Evolutionary conservation across 2,797 vertebrate genomes (phyloP).

Genomic region (Platalea minor): DNA sequence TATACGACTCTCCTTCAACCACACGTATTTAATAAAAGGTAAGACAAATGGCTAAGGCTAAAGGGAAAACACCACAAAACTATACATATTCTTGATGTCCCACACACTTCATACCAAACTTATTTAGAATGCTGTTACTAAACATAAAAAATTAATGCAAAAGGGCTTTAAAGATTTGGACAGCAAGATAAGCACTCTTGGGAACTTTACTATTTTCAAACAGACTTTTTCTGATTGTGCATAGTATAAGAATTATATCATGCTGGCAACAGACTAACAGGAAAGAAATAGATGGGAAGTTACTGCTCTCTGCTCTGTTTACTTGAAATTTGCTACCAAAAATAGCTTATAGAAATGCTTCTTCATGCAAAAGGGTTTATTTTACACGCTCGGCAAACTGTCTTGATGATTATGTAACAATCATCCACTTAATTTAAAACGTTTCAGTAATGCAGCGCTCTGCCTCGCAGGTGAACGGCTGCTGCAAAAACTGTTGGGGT

Average conservation of each 20-base stretch:
- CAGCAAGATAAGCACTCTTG: neutral
- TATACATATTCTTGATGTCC: neutral
- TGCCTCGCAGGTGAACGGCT: neutral
- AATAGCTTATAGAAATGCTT: neutral
- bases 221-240: neutral
- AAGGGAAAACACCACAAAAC: neutral
- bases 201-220: neutral
- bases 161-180: neutral
- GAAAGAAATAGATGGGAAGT: slow-evolving; percentile 9
- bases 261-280: neutral
- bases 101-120: neutral
- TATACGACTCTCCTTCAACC: neutral
- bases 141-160: neutral
- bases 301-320: neutral
- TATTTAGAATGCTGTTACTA: neutral
- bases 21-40: neutral
- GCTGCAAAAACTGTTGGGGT: fast-evolving
- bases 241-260: neutral
- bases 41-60: neutral
- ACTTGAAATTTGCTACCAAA: neutral
- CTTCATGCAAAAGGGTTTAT: neutral
- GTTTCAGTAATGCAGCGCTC: neutral
- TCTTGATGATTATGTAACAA: neutral
- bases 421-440: neutral
- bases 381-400: neutral